phyloP scores from a whole-genome alignment of 2,888 invertebrate species.

The Exocentrus adspersus region DNA sequence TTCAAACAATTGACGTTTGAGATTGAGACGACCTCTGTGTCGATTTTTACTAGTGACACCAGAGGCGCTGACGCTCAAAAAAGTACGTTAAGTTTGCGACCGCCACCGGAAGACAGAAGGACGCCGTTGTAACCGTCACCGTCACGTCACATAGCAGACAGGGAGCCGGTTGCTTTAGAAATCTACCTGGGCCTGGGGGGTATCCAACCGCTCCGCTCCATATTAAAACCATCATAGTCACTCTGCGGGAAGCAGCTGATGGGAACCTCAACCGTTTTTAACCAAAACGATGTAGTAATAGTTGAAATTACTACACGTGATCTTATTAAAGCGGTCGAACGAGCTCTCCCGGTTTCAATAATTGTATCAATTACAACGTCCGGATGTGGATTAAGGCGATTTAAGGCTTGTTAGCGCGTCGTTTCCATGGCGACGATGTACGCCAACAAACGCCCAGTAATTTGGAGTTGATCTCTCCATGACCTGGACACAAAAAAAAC shows the following conservation, averaged over 20 bases:
- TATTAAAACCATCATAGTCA: conserved; percentile 10
- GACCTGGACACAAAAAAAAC: no score
- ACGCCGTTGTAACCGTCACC: conserved; percentile 25
- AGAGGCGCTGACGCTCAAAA: no score
- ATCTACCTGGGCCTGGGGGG: conserved; percentile 16
- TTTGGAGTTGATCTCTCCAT: no score
- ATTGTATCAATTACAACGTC: conserved; percentile 45
- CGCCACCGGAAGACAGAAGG: conserved; percentile 22
- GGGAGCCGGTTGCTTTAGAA: conserved; percentile 3
- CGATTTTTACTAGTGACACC: no score
- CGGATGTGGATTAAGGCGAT: conserved; percentile 43
- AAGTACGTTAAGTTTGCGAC: no score
- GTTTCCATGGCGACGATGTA: no score
- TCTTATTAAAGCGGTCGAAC: background rate
- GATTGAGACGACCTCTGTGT: no score
- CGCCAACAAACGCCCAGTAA: no score
- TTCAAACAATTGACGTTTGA: no score
- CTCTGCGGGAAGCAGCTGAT: conserved; percentile 32
- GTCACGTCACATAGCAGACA: background rate
- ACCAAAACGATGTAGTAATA: no score
- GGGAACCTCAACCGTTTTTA: conserved; percentile 22
- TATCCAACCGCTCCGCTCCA: no score
- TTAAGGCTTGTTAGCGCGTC: conserved; percentile 36
- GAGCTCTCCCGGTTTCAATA: conserved; percentile 36
- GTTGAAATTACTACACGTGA: background rate